Evolutionary conservation across 2,797 vertebrate species (phyloP), one percentile per base, ranked within the genome.

Genomic region (Brotogeris chrysoptera): DNA sequence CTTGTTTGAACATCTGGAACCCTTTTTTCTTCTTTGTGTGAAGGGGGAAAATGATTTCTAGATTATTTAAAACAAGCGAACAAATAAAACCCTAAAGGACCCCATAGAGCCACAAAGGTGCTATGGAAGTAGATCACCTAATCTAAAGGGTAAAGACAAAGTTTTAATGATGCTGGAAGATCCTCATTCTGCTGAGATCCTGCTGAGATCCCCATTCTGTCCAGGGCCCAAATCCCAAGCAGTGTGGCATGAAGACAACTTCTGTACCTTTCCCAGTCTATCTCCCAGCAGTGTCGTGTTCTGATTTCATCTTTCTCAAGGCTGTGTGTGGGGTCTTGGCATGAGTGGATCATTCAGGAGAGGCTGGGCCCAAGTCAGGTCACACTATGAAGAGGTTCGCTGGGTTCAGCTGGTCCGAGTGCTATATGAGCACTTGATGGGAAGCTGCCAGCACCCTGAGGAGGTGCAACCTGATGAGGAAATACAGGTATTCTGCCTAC

Each of bases 121-220:
- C 55, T 55, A 17, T 72, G 71, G 49, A 53, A 71, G 25, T 19
- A 72, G 41, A 38, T 20, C 8, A 50, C 43, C 15, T 69, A 36
- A 70, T 44, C 11, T 68, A 49, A 61, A 64, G 20, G 32, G 14
- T n/a, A 53, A 36, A 69, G 39, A 10, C 15, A 72, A 41, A 92
- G 28, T 10, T 60, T 70, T 38, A 64, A 25, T 34, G 38, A 60
- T 44, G 49, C 80, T 92, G 73, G 27, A 49, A 30, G 34, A 47
- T 17, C 9, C 24, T 8, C 0, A 0, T 38, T 34, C 53, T 76
- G 1, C n/a, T 64, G 68, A 80, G 30, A 43, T 17, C 10, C 23
- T 76, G 1, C 41, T 64, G 59, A 83, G 30, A 43, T 17, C 10
- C 23, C 11, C 0, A 0, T 34, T 36, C 53, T 72, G 8, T 19